Conservation (phyloP, 2,888 invertebrate genomes). For the Protonemura montana region DNA sequence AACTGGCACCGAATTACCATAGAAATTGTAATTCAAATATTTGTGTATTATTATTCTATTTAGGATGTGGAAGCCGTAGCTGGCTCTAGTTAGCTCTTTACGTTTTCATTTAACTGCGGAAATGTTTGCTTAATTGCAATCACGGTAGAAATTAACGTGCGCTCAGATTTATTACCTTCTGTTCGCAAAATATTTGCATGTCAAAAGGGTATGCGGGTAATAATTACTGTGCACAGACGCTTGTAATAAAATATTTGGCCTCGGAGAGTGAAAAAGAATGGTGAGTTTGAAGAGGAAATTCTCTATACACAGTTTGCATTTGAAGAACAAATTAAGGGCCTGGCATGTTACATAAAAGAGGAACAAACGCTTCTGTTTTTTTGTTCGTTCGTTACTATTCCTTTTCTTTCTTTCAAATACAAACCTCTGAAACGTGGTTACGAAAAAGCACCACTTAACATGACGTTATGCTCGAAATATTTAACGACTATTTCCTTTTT, state of each 20-base stretch:
- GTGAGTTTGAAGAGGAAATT: neutral
- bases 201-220: neutral
- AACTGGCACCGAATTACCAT: neutral
- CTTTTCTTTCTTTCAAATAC: neutral
- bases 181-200: neutral
- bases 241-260: neutral
- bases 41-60: neutral
- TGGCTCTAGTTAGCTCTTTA: neutral
- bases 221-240: neutral
- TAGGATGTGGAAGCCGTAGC: neutral
- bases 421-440: neutral
- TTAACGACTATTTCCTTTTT: neutral
- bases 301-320: neutral
- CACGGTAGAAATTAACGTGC: neutral
- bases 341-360: neutral
- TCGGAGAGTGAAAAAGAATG: neutral
- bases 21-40: neutral
- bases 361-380: neutral
- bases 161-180: neutral
- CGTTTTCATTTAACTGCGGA: slow-evolving; percentile 4
- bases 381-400: neutral
- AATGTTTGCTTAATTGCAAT: neutral
- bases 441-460: neutral
- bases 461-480: neutral
- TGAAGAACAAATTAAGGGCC: neutral